Evolutionary conservation across 2,797 vertebrate species (phyloP).

Genomic region (Molossus alvarezi): DNA sequence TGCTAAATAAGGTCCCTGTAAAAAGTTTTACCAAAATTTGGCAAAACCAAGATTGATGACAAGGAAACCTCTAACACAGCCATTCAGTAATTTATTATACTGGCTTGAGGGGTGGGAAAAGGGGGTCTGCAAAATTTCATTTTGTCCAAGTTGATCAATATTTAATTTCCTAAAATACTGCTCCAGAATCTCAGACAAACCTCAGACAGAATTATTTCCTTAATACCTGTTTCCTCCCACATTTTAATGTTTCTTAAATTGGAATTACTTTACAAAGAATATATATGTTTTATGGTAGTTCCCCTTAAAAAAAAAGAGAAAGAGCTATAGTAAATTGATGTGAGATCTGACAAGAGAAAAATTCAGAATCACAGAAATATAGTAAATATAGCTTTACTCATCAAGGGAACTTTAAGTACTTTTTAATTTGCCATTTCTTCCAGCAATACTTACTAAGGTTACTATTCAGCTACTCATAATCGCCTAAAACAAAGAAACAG

Average conservation of each 20-base stretch:
- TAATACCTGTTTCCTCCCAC: not conserved
- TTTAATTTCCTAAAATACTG: constrained; percentile 51
- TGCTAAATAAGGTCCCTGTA: not conserved
- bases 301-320: not conserved
- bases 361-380: constrained; percentile 32
- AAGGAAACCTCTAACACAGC: not conserved
- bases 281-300: not conserved
- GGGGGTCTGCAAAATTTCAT: not conserved
- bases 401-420: not conserved
- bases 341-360: not conserved
- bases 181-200: not conserved
- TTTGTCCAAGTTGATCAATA: not conserved
- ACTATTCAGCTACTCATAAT: not conserved
- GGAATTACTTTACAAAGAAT: constrained; percentile 55
- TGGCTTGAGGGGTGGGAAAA: not conserved
- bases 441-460: constrained; percentile 10
- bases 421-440: constrained; percentile 64
- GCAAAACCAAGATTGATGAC: constrained; percentile 12
- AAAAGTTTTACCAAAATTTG: constrained; percentile 46
- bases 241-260: constrained; percentile 67
- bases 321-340: not conserved
- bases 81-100: not conserved
- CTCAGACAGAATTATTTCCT: constrained; percentile 50
- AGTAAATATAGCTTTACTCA: constrained; percentile 26
- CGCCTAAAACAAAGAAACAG: constrained; percentile 43